These are phyloP conservation scores for Siniperca undulata DNA, from an alignment of 2,797 vertebrate species.

Conservation along the genomic window DNA sequence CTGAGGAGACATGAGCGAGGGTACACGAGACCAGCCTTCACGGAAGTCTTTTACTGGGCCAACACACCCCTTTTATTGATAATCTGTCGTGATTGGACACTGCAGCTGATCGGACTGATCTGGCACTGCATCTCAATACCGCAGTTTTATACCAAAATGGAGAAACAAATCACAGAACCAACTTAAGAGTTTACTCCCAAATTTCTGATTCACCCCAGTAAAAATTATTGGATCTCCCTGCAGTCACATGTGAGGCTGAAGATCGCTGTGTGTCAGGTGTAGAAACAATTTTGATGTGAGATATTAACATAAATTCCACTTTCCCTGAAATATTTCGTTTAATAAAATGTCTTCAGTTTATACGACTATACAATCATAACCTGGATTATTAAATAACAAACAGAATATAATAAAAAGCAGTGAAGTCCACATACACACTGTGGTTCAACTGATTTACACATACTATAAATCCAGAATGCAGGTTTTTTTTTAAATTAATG, in stretches of 20 bases:
- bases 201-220: no score
- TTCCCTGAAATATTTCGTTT: background rate
- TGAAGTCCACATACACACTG: background rate
- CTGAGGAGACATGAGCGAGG: no score
- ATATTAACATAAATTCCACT: background rate
- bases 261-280: background rate
- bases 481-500: background rate
- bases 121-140: no score
- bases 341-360: background rate
- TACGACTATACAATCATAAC: background rate
- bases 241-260: background rate
- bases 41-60: no score
- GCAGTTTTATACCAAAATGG: no score
- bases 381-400: background rate
- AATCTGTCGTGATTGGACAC: no score
- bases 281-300: background rate
- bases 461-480: background rate
- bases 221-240: background rate
- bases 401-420: background rate
- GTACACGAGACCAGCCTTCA: no score
- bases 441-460: background rate
- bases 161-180: no score
- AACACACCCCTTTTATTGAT: no score
- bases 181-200: no score
- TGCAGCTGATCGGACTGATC: no score